Percentiles rank a stretch among this genome's conserved stretches.
Evolutionary conservation across 2,888 invertebrate species (phyloP).

Genomic region (Apodemia duryi): DNA sequence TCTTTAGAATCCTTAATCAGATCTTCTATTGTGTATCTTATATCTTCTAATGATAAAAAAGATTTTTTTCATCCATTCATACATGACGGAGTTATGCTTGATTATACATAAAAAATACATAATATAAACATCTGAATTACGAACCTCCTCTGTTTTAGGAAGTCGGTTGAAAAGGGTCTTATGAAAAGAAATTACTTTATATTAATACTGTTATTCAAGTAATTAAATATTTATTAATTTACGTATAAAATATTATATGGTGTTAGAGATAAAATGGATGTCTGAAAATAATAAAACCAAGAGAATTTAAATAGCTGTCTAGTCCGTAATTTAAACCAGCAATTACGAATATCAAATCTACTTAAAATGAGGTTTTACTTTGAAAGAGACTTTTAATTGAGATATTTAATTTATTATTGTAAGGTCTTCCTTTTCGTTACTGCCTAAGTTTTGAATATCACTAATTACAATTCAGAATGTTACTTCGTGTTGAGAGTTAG

Average conservation of each 20-base stretch:
- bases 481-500: constrained; percentile 12
- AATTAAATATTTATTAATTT: not conserved
- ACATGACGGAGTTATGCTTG: too few species aligned
- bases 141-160: too few species aligned
- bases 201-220: too few species aligned
- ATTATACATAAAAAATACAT: too few species aligned
- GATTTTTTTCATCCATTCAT: too few species aligned
- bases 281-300: not conserved
- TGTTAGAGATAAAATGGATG: not conserved
- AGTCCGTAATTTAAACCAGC: not conserved
- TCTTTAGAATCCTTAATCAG: too few species aligned
- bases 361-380: not conserved
- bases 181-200: too few species aligned
- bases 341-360: constrained; percentile 6
- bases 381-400: constrained; percentile 9
- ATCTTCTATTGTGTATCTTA: too few species aligned
- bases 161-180: too few species aligned
- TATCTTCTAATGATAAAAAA: too few species aligned
- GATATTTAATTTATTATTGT: constrained; percentile 7
- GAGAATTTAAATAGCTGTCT: not conserved
- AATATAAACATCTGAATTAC: too few species aligned
- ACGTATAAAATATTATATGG: not conserved
- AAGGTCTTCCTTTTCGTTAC: not conserved
- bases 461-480: constrained; percentile 20
- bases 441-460: constrained; percentile 10